These are phyloP conservation scores for Ochropacha duplaris DNA, from an alignment of 2,888 invertebrate species.

Conservation along the genomic window DNA sequence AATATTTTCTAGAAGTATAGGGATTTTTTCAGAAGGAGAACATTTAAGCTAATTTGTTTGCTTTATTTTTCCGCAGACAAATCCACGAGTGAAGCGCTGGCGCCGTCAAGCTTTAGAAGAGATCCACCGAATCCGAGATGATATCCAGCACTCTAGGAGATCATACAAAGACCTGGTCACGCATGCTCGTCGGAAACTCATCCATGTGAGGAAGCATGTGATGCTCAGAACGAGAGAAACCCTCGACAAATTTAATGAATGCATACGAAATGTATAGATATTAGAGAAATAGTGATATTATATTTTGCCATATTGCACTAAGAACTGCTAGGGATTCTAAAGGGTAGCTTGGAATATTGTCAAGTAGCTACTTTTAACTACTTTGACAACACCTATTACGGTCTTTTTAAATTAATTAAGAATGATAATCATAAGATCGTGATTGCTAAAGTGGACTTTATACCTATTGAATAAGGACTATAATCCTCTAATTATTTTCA, in stretches of 20 bases:
- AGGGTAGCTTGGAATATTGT: too few species aligned
- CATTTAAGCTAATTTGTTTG: not conserved
- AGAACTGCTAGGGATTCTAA: not conserved
- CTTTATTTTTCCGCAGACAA: conserved; percentile 48
- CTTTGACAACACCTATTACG: too few species aligned
- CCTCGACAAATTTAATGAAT: conserved; percentile 39
- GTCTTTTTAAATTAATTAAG: too few species aligned
- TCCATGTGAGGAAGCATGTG: conserved; percentile 52
- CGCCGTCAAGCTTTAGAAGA: conserved; percentile 62
- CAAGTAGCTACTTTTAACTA: too few species aligned
- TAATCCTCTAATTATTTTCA: too few species aligned
- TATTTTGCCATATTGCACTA: not conserved
- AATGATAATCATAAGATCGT: too few species aligned
- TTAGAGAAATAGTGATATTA: not conserved
- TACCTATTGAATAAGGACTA: too few species aligned
- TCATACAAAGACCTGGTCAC: conserved; percentile 63
- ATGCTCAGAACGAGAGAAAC: conserved; percentile 34
- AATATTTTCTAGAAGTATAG: too few species aligned
- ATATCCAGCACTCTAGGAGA: conserved; percentile 58
- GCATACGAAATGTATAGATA: conserved; percentile 32
- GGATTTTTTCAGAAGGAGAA: too few species aligned
- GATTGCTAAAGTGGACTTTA: too few species aligned
- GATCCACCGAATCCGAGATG: conserved; percentile 62
- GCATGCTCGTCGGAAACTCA: conserved; percentile 57
- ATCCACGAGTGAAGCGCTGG: conserved; percentile 59